Evolutionary conservation across 2,797 vertebrate species (phyloP).

Genomic region (Thripadectes ignobilis): DNA sequence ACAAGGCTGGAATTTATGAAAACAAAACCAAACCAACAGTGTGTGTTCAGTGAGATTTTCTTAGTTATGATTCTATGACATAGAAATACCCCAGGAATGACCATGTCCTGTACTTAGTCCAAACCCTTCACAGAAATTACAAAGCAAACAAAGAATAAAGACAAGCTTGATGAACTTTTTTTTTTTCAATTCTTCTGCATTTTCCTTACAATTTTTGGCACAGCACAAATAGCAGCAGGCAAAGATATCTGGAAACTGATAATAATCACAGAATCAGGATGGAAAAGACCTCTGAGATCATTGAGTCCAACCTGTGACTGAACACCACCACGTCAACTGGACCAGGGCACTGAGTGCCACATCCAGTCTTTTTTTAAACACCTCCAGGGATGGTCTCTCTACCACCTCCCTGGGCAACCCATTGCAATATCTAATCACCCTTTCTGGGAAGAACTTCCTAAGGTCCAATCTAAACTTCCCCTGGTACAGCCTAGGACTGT

Average conservation of each 20-base stretch:
- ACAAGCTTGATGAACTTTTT: neutral
- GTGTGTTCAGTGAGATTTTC: neutral
- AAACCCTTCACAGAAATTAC: neutral
- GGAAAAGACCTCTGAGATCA: neutral
- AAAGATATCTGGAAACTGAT: neutral
- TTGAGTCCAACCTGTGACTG: fast-evolving
- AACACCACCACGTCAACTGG: fast-evolving
- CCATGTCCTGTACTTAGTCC: neutral
- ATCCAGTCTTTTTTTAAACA: neutral
- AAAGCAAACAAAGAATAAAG: neutral
- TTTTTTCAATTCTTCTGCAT: neutral
- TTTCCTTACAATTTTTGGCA: neutral
- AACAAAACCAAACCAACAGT: neutral
- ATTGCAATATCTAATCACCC: neutral
- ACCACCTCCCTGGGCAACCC: neutral
- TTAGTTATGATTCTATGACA: neutral
- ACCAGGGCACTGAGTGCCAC: neutral
- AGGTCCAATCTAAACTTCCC: neutral
- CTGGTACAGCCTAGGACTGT: fast-evolving
- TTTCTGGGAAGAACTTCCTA: neutral
- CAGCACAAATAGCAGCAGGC: neutral
- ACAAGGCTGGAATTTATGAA: neutral
- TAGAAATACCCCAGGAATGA: neutral
- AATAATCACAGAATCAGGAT: neutral
- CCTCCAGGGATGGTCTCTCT: fast-evolving